Conservation (phyloP, 2,797 vertebrate genomes). For the Aulostomus chinensis region DNA sequence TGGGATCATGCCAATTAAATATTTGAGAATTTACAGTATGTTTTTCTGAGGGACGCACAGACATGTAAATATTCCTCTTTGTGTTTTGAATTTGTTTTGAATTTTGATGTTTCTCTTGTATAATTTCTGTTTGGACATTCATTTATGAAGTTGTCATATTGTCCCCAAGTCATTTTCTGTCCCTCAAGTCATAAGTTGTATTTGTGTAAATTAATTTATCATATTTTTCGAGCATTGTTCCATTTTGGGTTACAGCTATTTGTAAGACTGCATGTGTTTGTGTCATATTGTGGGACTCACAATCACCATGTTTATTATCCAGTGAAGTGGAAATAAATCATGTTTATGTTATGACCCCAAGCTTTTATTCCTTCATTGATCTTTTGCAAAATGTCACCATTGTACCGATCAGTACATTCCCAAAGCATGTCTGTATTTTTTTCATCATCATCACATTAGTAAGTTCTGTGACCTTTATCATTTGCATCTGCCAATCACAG, state of each 20-base stretch:
- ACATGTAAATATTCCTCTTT: slow-evolving; percentile 1
- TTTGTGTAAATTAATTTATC: slow-evolving; percentile 14
- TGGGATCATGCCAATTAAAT: neutral
- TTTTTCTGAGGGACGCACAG: slow-evolving; percentile 9
- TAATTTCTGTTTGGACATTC: slow-evolving; percentile 25
- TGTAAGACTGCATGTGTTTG: slow-evolving; percentile 40
- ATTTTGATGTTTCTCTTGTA: slow-evolving; percentile 20
- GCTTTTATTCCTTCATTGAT: slow-evolving; percentile 58
- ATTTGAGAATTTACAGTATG: slow-evolving; percentile 48
- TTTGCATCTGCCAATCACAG: slow-evolving; percentile 76
- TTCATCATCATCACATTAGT: slow-evolving; percentile 6
- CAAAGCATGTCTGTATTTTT: slow-evolving; percentile 11
- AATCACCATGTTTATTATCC: slow-evolving; percentile 34
- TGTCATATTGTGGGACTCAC: slow-evolving; percentile 29
- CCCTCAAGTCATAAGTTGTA: slow-evolving; percentile 25
- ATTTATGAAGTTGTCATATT: slow-evolving; percentile 19
- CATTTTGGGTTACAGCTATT: slow-evolving; percentile 23
- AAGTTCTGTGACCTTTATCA: slow-evolving; percentile 32
- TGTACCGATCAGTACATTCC: slow-evolving; percentile 15
- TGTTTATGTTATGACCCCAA: slow-evolving; percentile 22
- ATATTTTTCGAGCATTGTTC: slow-evolving; percentile 27
- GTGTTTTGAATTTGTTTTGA: slow-evolving; percentile 11
- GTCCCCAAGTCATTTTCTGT: slow-evolving; percentile 12
- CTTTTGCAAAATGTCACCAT: slow-evolving; percentile 45
- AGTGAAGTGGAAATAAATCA: slow-evolving; percentile 61